Evolutionary conservation across 1,140 invertebrate genomes (phyloP).

Genomic region (Ceratina japonica): DNA sequence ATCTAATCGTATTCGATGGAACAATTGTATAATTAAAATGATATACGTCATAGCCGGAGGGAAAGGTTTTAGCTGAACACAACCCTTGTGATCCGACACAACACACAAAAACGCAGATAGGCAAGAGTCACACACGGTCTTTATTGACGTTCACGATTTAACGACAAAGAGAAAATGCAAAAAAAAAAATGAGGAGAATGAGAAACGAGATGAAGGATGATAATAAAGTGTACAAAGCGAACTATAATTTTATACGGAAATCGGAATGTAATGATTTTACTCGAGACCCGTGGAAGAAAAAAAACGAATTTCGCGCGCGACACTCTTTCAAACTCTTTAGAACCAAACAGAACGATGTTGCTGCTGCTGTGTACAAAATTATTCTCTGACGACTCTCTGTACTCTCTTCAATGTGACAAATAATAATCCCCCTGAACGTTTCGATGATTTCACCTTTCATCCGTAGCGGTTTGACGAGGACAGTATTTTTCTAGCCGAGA

Average conservation of each 20-base stretch:
- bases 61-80: background rate
- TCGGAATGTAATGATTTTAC: conserved; percentile 47
- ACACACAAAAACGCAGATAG: background rate
- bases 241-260: conserved; percentile 51
- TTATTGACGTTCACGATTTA: conserved; percentile 24
- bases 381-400: conserved; percentile 24
- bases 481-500: conserved; percentile 38
- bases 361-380: conserved; percentile 34
- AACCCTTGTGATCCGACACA: background rate
- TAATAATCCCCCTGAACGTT: background rate
- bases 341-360: conserved; percentile 9
- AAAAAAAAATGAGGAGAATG: no score
- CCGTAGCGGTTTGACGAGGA: background rate
- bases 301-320: conserved; percentile 15
- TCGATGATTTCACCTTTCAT: conserved; percentile 7
- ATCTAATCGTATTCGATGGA: conserved; percentile 3
- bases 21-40: conserved; percentile 25
- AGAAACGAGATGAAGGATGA: background rate
- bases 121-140: background rate
- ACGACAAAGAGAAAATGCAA: background rate
- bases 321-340: conserved; percentile 7
- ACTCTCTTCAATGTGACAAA: conserved; percentile 10
- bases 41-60: background rate
- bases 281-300: conserved; percentile 28
- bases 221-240: conserved; percentile 46